A percentile compares a stretch with the other conserved stretches of the same genome.
Evolutionary conservation across 2,113 vertebrate species (phyloP).

Genomic region (Cyrtonyx montezumae): DNA sequence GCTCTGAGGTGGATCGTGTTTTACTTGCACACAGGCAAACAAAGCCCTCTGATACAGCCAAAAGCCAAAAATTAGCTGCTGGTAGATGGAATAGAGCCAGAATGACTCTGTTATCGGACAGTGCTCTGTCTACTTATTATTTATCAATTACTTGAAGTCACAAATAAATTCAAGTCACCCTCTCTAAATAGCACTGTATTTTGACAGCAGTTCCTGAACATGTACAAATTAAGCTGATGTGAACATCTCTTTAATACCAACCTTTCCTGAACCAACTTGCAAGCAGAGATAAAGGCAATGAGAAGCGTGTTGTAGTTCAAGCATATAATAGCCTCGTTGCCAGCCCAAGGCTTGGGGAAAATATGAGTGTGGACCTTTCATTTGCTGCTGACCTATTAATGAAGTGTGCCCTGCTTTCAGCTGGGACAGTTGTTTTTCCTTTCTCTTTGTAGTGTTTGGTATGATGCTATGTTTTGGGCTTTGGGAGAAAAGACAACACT

Average conservation of each 20-base stretch:
- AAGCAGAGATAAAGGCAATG: constrained; percentile 62
- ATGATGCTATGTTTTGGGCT: too few species aligned
- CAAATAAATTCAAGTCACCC: constrained; percentile 53
- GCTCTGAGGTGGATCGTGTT: not conserved
- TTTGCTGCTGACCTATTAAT: not conserved
- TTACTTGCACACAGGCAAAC: not conserved
- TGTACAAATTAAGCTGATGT: constrained; percentile 61
- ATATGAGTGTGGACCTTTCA: not conserved
- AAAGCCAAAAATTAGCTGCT: not conserved
- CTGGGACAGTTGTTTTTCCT: too few species aligned
- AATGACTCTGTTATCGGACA: not conserved
- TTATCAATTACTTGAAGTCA: not conserved
- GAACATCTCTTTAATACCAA: constrained; percentile 35
- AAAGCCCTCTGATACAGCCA: not conserved
- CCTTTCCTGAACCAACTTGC: not conserved
- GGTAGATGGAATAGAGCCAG: not conserved
- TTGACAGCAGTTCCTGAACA: constrained; percentile 56
- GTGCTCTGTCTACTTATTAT: not conserved
- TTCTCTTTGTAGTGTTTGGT: too few species aligned
- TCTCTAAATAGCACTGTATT: constrained; percentile 20
- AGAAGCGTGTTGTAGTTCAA: constrained; percentile 7
- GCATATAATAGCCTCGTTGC: not conserved
- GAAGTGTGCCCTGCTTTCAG: not conserved
- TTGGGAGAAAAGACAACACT: too few species aligned
- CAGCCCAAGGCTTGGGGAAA: not conserved